A percentile compares a stretch with the other conserved stretches of the same genome.
phyloP scores from a whole-genome alignment of 1,140 invertebrate genomes.

The Drosophila pallidifrons region DNA sequence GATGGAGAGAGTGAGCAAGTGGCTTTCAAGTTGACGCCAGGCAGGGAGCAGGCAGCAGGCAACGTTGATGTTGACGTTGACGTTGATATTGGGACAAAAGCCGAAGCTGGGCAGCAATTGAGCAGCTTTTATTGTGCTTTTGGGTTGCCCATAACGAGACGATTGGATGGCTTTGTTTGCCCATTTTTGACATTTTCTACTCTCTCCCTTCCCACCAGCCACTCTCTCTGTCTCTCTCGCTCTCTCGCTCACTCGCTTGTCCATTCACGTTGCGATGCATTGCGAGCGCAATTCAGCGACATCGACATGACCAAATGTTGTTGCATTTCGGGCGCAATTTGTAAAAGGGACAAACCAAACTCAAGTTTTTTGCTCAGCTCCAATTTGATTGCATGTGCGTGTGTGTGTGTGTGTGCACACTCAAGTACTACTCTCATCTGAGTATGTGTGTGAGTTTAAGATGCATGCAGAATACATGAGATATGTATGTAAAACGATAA shows the following conservation, averaged over 20 bases:
- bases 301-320: constrained; percentile 16
- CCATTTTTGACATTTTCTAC: constrained; percentile 19
- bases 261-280: neutral
- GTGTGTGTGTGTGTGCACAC: constrained; percentile 3
- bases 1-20: constrained; percentile 12
- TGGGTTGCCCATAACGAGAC: constrained; percentile 41
- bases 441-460: constrained; percentile 5
- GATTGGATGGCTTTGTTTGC: constrained; percentile 37
- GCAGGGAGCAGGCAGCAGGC: too few species aligned
- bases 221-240: neutral
- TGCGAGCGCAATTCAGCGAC: constrained; percentile 2
- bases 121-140: constrained; percentile 54
- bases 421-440: neutral
- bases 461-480: neutral
- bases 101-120: constrained; percentile 28
- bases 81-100: constrained; percentile 30
- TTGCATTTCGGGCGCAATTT: constrained; percentile 32
- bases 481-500: constrained; percentile 4
- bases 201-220: neutral
- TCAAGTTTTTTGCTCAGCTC: neutral
- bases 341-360: neutral
- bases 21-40: constrained; percentile 43
- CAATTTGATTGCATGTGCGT: constrained; percentile 2
- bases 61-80: constrained; percentile 31
- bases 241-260: neutral